A percentile compares a stretch with the other conserved stretches of the same genome.
These are phyloP conservation scores for Drosophila cognata DNA, from an alignment of 2,888 invertebrate species.

Conservation along the genomic window DNA sequence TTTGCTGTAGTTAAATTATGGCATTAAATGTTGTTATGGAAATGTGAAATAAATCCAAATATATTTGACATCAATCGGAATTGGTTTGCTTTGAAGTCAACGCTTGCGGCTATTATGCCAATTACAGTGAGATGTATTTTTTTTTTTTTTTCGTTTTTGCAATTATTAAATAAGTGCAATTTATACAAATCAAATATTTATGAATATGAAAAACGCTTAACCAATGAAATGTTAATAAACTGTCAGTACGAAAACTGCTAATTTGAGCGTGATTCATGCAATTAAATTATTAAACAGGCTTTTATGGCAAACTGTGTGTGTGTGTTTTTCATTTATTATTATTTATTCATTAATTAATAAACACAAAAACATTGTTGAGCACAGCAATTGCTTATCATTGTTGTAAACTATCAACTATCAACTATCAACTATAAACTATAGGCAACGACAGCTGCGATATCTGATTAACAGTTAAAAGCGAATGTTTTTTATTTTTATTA, in stretches of 20 bases:
- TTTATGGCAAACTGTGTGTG: conserved; percentile 15
- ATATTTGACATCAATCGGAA: conserved; percentile 3
- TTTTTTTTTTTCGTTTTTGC: background rate
- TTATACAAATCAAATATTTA: conserved; percentile 66
- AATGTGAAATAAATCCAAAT: background rate
- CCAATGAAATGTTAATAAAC: conserved; percentile 33
- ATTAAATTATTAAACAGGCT: conserved; percentile 43
- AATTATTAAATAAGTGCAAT: conserved; percentile 38
- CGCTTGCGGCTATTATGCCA: background rate
- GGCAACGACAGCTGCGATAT: conserved; percentile 38
- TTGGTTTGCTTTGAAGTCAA: background rate
- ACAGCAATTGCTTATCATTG: conserved; percentile 26
- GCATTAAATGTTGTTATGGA: background rate
- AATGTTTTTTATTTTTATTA: conserved; percentile 39
- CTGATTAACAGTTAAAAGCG: conserved; percentile 56
- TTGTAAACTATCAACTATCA: conserved; percentile 19
- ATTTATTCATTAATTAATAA: conserved; percentile 24
- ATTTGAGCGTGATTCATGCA: conserved; percentile 37
- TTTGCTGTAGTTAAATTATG: background rate
- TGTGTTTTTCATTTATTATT: conserved; percentile 33
- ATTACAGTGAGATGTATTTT: background rate
- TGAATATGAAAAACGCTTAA: conserved; percentile 31
- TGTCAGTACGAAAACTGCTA: conserved; percentile 29
- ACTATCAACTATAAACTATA: conserved; percentile 22
- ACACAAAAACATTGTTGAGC: background rate